Percentiles rank a stretch among this genome's conserved stretches.
Conservation (phyloP, 2,113 vertebrate genomes). For the Ptychochromis oligacanthus region DNA sequence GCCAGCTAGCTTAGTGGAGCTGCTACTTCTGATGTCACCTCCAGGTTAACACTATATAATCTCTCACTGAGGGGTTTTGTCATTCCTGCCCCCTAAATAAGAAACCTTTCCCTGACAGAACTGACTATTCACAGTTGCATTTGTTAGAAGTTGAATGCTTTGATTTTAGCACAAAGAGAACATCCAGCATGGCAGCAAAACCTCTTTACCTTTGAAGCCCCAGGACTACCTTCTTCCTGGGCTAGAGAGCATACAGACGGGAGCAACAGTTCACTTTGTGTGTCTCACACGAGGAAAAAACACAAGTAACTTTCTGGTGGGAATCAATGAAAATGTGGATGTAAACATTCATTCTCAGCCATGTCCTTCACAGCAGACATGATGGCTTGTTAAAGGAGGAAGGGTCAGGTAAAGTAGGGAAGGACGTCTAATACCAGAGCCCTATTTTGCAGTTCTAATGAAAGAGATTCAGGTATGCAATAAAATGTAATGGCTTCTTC, state of each 20-base stretch:
- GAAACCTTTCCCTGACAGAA: not conserved
- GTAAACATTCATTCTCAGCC: fast-evolving
- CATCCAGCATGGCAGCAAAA: not conserved
- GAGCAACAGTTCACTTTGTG: not conserved
- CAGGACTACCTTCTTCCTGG: not conserved
- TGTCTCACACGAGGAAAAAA: fast-evolving
- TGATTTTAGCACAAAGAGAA: not conserved
- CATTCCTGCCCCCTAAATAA: not conserved
- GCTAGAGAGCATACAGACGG: not conserved
- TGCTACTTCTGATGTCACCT: not conserved
- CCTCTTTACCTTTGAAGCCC: not conserved
- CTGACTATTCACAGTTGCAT: not conserved
- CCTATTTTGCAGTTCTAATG: not conserved
- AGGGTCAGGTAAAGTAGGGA: not conserved
- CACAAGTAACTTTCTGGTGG: not conserved
- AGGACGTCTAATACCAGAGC: not conserved
- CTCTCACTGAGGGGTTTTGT: no score
- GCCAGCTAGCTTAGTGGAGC: not conserved
- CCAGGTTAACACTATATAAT: no score
- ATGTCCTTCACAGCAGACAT: not conserved
- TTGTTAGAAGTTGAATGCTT: not conserved
- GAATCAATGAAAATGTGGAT: not conserved
- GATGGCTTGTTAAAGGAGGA: not conserved
- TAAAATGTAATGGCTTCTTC: not conserved
- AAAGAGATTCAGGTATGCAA: not conserved